Percentiles rank a stretch among this genome's conserved stretches.
Evolutionary conservation across 2,797 vertebrate genomes (phyloP).

Genomic region (Streptopelia turtur): DNA sequence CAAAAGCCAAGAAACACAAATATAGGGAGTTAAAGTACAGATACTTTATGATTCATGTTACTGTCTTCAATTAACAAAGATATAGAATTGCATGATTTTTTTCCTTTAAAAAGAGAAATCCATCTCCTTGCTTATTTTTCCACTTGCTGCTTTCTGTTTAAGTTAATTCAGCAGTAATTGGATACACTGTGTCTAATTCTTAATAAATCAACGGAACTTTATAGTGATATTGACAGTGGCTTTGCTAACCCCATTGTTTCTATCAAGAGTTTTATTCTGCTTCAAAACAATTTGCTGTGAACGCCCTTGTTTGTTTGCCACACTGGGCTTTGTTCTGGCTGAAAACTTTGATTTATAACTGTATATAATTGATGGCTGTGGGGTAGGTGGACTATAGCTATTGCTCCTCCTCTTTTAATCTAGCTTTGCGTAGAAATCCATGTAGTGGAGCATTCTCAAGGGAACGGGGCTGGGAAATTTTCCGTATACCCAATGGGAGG

Average conservation of each 20-base stretch:
- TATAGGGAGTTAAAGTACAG: slow-evolving; percentile 52
- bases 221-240: slow-evolving; percentile 78
- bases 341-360: slow-evolving; percentile 86
- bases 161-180: slow-evolving; percentile 70
- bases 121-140: slow-evolving; percentile 66
- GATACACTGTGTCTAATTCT: slow-evolving; percentile 80
- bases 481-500: slow-evolving; percentile 82
- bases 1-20: slow-evolving; percentile 58
- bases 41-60: slow-evolving; percentile 28
- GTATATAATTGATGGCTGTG: slow-evolving; percentile 82
- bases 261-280: slow-evolving; percentile 79
- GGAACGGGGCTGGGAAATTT: slow-evolving; percentile 82
- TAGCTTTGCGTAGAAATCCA: slow-evolving; percentile 83
- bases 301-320: slow-evolving; percentile 82
- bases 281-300: slow-evolving; percentile 81
- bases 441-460: slow-evolving; percentile 80
- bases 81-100: slow-evolving; percentile 41
- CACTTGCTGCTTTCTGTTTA: slow-evolving; percentile 68
- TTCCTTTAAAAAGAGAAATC: slow-evolving; percentile 54
- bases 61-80: slow-evolving; percentile 56
- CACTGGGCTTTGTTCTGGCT: slow-evolving; percentile 81
- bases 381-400: slow-evolving; percentile 79
- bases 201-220: slow-evolving; percentile 81
- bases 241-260: slow-evolving; percentile 79
- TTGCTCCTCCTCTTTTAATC: slow-evolving; percentile 86